A percentile compares a stretch with the other conserved stretches of the same genome.
These are phyloP conservation scores for Euzophera pinguis DNA, from an alignment of 2,888 invertebrate genomes.

Conservation along the genomic window DNA sequence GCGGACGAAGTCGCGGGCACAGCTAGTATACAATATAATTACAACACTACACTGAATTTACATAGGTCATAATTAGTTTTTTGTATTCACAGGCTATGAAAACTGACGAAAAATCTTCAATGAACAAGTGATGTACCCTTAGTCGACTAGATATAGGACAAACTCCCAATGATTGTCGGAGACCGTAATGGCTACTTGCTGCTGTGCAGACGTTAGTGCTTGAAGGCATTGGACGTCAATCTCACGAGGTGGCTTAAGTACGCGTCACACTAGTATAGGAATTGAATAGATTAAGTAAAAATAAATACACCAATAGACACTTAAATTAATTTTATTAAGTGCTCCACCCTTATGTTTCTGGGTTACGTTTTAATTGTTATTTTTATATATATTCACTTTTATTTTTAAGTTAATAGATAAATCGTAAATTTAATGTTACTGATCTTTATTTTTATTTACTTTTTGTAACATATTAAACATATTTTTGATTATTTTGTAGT, in stretches of 20 bases:
- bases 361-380: slow-evolving; percentile 52
- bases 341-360: slow-evolving; percentile 66
- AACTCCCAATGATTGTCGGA: slow-evolving; percentile 24
- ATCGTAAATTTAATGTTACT: slow-evolving; percentile 58
- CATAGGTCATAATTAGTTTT: neutral
- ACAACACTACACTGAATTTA: neutral
- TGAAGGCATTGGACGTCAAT: slow-evolving; percentile 27
- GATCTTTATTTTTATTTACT: slow-evolving; percentile 63
- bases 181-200: slow-evolving; percentile 35
- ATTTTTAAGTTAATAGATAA: slow-evolving; percentile 49
- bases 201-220: slow-evolving; percentile 37
- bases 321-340: slow-evolving; percentile 62
- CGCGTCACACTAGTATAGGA: slow-evolving; percentile 68
- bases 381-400: slow-evolving; percentile 45
- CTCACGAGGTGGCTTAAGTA: slow-evolving; percentile 24
- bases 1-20: too few relatives aligned
- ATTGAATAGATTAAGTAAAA: slow-evolving; percentile 75
- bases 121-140: slow-evolving; percentile 16
- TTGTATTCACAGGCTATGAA: slow-evolving; percentile 1
- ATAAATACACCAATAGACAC: slow-evolving; percentile 67
- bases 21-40: too few relatives aligned
- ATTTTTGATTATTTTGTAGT: slow-evolving; percentile 61
- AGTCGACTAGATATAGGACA: neutral
- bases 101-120: slow-evolving; percentile 15
- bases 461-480: slow-evolving; percentile 64